These are phyloP conservation scores for Danionella cerebrum DNA, from an alignment of 2,113 vertebrate species.

Conservation along the genomic window DNA sequence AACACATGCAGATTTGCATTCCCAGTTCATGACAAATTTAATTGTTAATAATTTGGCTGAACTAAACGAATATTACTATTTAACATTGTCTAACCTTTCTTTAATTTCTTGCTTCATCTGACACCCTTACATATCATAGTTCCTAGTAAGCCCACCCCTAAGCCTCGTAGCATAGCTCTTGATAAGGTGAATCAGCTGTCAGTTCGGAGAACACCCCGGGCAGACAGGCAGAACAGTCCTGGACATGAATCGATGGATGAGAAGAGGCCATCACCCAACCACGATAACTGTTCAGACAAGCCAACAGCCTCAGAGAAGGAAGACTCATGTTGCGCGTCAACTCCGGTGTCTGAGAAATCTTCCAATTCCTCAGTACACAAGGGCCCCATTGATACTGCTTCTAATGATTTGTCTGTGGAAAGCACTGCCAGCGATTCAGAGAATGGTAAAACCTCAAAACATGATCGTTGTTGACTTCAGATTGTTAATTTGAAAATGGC, in stretches of 20 bases:
- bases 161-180: conserved; percentile 57
- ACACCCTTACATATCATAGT: not conserved
- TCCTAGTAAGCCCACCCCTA: conserved; percentile 51
- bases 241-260: conserved; percentile 3
- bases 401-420: conserved; percentile 13
- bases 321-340: not conserved
- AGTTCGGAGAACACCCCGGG: conserved; percentile 26
- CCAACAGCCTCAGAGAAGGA: not conserved
- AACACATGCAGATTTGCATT: no score
- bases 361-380: conserved; percentile 5
- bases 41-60: not conserved
- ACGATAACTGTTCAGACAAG: not conserved
- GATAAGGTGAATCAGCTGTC: conserved; percentile 49
- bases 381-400: conserved; percentile 4
- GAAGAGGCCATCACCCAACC: not conserved
- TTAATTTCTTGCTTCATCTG: not conserved
- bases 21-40: no score
- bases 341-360: not conserved
- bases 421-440: conserved; percentile 37
- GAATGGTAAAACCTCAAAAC: not conserved
- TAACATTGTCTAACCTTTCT: conserved; percentile 7
- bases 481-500: not conserved
- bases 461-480: not conserved
- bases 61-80: not conserved
- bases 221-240: not conserved